Evolutionary conservation across 2,113 vertebrate genomes (phyloP).

Genomic region (Gobiocypris rarus): DNA sequence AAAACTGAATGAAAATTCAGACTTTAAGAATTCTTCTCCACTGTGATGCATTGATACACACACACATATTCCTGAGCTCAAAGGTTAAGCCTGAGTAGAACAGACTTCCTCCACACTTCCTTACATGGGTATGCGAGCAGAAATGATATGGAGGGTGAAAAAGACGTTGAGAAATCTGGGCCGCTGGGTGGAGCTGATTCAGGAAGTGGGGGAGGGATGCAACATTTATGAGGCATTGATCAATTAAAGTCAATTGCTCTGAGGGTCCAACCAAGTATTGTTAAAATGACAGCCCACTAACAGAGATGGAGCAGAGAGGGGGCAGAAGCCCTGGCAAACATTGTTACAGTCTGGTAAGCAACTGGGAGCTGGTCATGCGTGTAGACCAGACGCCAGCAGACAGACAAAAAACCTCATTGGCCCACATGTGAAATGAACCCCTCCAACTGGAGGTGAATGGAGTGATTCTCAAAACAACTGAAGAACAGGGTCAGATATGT

Average conservation of each 20-base stretch:
- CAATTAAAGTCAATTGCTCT: slow-evolving; percentile 69
- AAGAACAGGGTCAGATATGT: neutral
- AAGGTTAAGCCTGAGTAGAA: slow-evolving; percentile 8
- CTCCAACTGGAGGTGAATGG: neutral
- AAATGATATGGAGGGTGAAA: slow-evolving; percentile 9
- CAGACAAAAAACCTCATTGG: slow-evolving; percentile 44
- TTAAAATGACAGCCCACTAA: slow-evolving; percentile 59
- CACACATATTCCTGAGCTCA: neutral
- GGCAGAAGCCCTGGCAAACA: slow-evolving; percentile 32
- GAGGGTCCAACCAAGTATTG: slow-evolving; percentile 46
- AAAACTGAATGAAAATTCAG: slow-evolving; percentile 30
- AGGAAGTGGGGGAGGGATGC: slow-evolving; percentile 40
- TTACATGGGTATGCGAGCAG: neutral
- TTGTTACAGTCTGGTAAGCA: slow-evolving; percentile 67
- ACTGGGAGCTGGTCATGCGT: slow-evolving; percentile 53
- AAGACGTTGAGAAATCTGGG: neutral
- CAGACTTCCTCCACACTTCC: slow-evolving; percentile 22
- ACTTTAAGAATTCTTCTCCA: slow-evolving; percentile 51
- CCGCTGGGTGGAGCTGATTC: neutral
- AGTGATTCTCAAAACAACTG: neutral
- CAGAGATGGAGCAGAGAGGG: slow-evolving; percentile 58
- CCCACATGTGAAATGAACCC: slow-evolving; percentile 24
- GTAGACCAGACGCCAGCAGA: slow-evolving; percentile 49
- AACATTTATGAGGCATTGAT: slow-evolving; percentile 66
- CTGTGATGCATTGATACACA: neutral